Conservation (phyloP, 2,888 invertebrate genomes). For the Dolomedes plantarius region DNA sequence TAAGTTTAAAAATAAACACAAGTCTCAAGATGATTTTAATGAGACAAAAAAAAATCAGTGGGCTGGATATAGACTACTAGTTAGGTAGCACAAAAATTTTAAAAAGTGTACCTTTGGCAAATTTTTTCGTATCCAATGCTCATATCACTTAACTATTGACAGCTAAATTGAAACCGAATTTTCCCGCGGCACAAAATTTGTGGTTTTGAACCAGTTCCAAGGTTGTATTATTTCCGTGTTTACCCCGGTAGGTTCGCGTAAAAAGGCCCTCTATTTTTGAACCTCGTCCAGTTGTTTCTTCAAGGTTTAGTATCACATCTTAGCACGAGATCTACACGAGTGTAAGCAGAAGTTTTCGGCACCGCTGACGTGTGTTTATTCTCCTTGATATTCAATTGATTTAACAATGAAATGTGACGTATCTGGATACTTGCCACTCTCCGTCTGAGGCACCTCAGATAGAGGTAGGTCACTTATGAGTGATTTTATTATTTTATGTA, state of each 20-base stretch:
- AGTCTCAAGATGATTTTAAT: too few relatives aligned
- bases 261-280: slow-evolving; percentile 16
- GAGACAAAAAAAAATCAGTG: too few relatives aligned
- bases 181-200: background rate
- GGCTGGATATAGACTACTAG: too few relatives aligned
- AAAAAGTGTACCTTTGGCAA: too few relatives aligned
- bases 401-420: background rate
- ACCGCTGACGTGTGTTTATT: background rate
- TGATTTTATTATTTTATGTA: background rate
- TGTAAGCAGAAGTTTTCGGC: background rate
- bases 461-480: background rate
- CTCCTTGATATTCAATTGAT: background rate
- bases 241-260: slow-evolving; percentile 10
- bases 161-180: background rate
- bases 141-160: too few relatives aligned
- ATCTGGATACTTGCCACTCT: background rate
- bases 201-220: slow-evolving; percentile 35
- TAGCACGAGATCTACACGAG: background rate
- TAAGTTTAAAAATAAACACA: too few relatives aligned
- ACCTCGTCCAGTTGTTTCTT: background rate
- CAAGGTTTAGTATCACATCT: background rate
- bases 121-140: too few relatives aligned
- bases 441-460: too few relatives aligned
- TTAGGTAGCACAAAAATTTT: too few relatives aligned
- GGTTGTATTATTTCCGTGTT: slow-evolving; percentile 56